Percentiles rank a stretch among this genome's conserved stretches.
phyloP scores from a whole-genome alignment of 2,113 vertebrate species.

The Thermophis baileyi region DNA sequence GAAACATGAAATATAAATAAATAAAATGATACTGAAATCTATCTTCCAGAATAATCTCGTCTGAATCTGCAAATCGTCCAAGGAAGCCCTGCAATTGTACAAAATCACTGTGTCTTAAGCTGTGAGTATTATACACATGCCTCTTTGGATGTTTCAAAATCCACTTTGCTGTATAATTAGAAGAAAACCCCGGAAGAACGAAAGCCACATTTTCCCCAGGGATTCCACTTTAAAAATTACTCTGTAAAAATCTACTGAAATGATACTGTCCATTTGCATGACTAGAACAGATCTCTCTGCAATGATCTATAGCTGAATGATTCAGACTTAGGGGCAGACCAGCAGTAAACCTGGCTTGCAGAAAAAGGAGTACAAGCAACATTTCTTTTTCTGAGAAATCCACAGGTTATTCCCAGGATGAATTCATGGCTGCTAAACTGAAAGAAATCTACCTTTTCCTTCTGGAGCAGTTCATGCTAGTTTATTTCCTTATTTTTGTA shows the following conservation, averaged over 20 bases:
- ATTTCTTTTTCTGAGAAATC: not conserved
- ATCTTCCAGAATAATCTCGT: constrained; percentile 74
- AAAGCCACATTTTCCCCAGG: not conserved
- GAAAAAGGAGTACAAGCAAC: not conserved
- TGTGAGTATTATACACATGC: constrained; percentile 79
- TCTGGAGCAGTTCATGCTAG: not conserved
- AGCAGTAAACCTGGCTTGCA: not conserved
- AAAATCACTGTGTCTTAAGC: constrained; percentile 94
- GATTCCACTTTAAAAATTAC: not conserved
- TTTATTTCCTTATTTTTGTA: not conserved
- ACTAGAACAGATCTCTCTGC: not conserved
- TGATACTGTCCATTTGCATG: not conserved
- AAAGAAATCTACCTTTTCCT: not conserved
- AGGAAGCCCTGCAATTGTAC: constrained; percentile 99
- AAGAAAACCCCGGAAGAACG: not conserved
- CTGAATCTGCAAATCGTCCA: constrained; percentile 87
- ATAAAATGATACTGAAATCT: not conserved
- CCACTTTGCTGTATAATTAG: not conserved
- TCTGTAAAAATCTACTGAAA: not conserved
- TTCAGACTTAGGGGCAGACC: not conserved
- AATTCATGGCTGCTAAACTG: not conserved
- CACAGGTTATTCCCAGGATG: not conserved
- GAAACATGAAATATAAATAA: not conserved
- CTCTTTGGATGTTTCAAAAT: not conserved
- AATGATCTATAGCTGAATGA: not conserved